These are phyloP conservation scores for Aromia moschata DNA, from an alignment of 2,888 invertebrate genomes.

Conservation along the genomic window DNA sequence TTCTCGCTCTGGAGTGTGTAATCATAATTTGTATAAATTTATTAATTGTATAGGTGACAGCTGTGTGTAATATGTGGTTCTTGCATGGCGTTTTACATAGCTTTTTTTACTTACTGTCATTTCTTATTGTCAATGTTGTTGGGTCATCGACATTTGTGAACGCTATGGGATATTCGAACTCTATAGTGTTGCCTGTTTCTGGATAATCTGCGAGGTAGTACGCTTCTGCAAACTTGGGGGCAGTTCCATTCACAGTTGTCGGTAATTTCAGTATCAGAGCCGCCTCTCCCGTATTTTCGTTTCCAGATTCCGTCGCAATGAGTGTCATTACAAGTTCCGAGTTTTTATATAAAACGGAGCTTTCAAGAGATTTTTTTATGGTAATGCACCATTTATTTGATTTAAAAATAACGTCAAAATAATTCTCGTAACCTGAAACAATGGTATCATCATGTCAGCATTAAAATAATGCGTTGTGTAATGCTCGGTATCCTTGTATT, in stretches of 20 bases:
- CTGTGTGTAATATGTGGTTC: no score
- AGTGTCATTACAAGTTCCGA: slow-evolving; percentile 28
- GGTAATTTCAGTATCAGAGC: slow-evolving; percentile 11
- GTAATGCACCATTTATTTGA: slow-evolving; percentile 16
- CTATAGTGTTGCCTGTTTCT: slow-evolving; percentile 20
- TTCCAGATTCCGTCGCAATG: slow-evolving; percentile 24
- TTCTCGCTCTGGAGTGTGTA: no score
- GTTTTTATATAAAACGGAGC: slow-evolving; percentile 3
- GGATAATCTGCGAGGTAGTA: slow-evolving; percentile 41
- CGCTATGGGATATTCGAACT: slow-evolving; percentile 35
- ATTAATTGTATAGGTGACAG: no score
- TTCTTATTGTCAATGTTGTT: slow-evolving; percentile 10
- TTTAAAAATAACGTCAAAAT: not conserved
- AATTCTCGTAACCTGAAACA: not conserved
- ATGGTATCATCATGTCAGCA: no score
- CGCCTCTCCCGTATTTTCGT: slow-evolving; percentile 18
- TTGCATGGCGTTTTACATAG: not conserved
- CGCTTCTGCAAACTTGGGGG: slow-evolving; percentile 36
- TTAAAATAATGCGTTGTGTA: no score
- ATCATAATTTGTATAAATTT: no score
- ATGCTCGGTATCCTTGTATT: no score
- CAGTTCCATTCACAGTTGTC: not conserved
- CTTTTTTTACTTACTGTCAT: slow-evolving; percentile 11
- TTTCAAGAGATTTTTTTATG: slow-evolving; percentile 23
- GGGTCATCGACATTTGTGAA: slow-evolving; percentile 35